phyloP scores from a whole-genome alignment of 92 coral and sea anemone genomes.

The Epizoanthus ramosus region DNA sequence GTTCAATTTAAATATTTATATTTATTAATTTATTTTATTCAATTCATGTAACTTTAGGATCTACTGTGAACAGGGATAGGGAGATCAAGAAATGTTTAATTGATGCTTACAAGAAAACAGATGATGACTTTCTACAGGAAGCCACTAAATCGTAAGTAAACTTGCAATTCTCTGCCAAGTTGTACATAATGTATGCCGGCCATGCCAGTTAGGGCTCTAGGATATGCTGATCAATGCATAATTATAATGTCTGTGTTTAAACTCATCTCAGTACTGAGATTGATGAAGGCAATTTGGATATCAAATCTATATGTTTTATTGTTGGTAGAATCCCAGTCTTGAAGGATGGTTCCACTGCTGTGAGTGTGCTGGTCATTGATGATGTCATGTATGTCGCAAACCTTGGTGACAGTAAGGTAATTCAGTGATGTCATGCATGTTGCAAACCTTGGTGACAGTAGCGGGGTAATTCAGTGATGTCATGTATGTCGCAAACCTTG shows the following conservation, averaged over 20 bases:
- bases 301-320: background rate
- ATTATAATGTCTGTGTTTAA: no score
- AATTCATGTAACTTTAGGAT: constrained; percentile 55
- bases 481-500: constrained; percentile 94
- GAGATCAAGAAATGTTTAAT: constrained; percentile 92
- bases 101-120: constrained; percentile 92
- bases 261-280: background rate
- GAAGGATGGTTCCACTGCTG: constrained; percentile 99
- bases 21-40: no score
- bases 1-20: background rate
- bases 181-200: no score
- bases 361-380: constrained; percentile 78
- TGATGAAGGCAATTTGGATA: background rate
- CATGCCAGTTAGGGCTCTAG: no score
- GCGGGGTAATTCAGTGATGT: no score
- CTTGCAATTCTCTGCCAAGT: background rate
- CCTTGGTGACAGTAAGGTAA: constrained; percentile 98
- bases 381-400: constrained; percentile 93
- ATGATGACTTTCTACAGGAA: constrained; percentile 92
- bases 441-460: constrained; percentile 95
- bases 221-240: no score
- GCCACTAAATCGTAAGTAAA: constrained; percentile 90
- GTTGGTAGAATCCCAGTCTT: constrained; percentile 75
- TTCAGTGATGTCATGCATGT: constrained; percentile 76
- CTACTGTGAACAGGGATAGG: constrained; percentile 72